Percentiles rank a stretch among this genome's conserved stretches.
phyloP scores from a whole-genome alignment of 2,797 vertebrate genomes.

The Gymnocypris eckloni region DNA sequence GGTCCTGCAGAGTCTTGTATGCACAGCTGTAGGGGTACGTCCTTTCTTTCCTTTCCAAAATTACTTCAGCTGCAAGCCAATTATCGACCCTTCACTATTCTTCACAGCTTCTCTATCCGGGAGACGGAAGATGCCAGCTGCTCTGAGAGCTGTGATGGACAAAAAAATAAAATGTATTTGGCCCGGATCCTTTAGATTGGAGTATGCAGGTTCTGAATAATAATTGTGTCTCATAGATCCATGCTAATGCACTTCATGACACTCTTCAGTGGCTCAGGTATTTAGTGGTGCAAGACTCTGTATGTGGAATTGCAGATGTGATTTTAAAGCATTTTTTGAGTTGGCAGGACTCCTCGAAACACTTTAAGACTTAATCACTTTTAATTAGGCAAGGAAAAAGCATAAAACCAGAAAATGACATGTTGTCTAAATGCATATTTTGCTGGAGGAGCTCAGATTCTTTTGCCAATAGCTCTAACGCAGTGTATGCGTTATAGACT shows the following conservation, averaged over 20 bases:
- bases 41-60: slow-evolving; percentile 68
- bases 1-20: slow-evolving; percentile 74
- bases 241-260: slow-evolving; percentile 1
- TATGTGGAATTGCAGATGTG: not conserved
- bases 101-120: slow-evolving; percentile 59
- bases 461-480: slow-evolving; percentile 4
- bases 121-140: slow-evolving; percentile 55
- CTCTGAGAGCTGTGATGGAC: slow-evolving; percentile 33
- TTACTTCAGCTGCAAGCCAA: slow-evolving; percentile 76
- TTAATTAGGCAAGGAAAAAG: slow-evolving; percentile 30
- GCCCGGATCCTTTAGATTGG: slow-evolving; percentile 12
- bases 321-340: slow-evolving; percentile 27
- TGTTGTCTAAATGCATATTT: not conserved
- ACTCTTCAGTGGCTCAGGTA: slow-evolving; percentile 25
- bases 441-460: not conserved
- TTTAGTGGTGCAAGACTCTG: not conserved
- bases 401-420: not conserved
- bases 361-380: slow-evolving; percentile 23
- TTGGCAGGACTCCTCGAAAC: not conserved
- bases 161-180: slow-evolving; percentile 14
- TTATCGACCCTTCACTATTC: slow-evolving; percentile 63
- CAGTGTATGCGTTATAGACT: not conserved
- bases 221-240: slow-evolving; percentile 15
- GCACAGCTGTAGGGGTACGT: slow-evolving; percentile 77
- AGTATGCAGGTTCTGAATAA: slow-evolving; percentile 4